Base-by-base conservation (phyloP, 2,797 vertebrate genomes). In the Tachyglossus aculeatus region DNA sequence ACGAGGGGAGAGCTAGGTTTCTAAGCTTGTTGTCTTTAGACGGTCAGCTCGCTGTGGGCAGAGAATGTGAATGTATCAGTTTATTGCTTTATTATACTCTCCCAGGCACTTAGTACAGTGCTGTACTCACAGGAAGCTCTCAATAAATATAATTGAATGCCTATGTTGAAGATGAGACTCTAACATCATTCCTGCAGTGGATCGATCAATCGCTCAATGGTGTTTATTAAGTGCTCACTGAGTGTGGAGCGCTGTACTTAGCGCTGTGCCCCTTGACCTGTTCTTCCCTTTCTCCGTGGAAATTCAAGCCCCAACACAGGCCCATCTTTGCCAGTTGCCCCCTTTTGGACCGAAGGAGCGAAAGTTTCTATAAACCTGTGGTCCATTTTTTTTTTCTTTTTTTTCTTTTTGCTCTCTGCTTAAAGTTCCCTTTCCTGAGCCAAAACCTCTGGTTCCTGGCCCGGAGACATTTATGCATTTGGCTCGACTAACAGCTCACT, bases 401-500 rank as follows among this genome's bases (percentile, higher is more conserved):
- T 58, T 53, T 15, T n/a, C n/a, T n/a, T n/a, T n/a, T n/a, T n/a
- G n/a, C n/a, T n/a, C n/a, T 36, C 77, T 82, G 41, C 14, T 52
- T 85, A 81, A 36, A 81, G 60, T 69, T 61, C 25, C 40, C 80
- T 78, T 84, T 71, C 67, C 71, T 81, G 81, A 65, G 81, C 71
- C 65, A 67, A 68, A 66, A 68, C 74, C 71, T 62, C 79, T 85
- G 87, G 86, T 77, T 45, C 77, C 81, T 72, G 68, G 74, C 89
- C 87, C 72, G 57, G 67, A 78, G 81, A 81, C 87, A 87, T 88
- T 88, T 86, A 84, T 85, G 81, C 83, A 86, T 78, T 88, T 83
- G 81, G 81, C 81, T 86, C 81, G 87, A 66, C 88, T 81, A 85
- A 87, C 88, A 82, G 64, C 79, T 86, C 84, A 84, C 85, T 85